phyloP scores from a whole-genome alignment of 2,888 invertebrate genomes.

The Leucoma salicis region DNA sequence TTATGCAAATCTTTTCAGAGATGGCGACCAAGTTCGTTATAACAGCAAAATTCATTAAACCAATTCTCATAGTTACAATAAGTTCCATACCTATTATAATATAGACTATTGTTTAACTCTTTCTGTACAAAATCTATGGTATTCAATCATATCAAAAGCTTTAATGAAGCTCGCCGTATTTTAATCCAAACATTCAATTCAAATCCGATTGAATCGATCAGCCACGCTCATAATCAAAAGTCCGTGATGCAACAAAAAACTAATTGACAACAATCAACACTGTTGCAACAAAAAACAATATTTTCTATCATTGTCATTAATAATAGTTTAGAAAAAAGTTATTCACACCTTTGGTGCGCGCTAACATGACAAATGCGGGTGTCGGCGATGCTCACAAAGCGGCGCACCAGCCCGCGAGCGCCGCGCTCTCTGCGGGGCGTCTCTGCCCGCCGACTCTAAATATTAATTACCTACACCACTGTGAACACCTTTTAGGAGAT shows the following conservation, averaged over 20 bases:
- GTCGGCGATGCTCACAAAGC: slow-evolving; percentile 65
- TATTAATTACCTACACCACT: slow-evolving; percentile 80
- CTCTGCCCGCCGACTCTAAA: slow-evolving; percentile 57
- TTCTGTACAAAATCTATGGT: slow-evolving; percentile 36
- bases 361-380: slow-evolving; percentile 80
- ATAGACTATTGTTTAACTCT: slow-evolving; percentile 39
- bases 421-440: slow-evolving; percentile 73
- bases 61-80: slow-evolving; percentile 13
- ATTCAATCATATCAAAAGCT: slow-evolving; percentile 57
- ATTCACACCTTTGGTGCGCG: slow-evolving; percentile 79
- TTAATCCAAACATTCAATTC: slow-evolving; percentile 77
- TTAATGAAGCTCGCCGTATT: slow-evolving; percentile 68
- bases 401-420: slow-evolving; percentile 47
- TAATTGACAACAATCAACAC: slow-evolving; percentile 80
- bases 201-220: slow-evolving; percentile 68
- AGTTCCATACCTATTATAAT: slow-evolving; percentile 19
- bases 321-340: slow-evolving; percentile 70
- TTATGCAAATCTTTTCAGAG: slow-evolving; percentile 41
- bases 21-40: slow-evolving; percentile 11
- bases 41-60: slow-evolving; percentile 17
- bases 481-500: slow-evolving; percentile 78
- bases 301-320: slow-evolving; percentile 80
- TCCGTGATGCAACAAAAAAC: slow-evolving; percentile 68
- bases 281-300: slow-evolving; percentile 76
- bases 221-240: slow-evolving; percentile 68